These are phyloP conservation scores for Alethe castanea DNA, from an alignment of 2,113 vertebrate genomes.

Conservation along the genomic window DNA sequence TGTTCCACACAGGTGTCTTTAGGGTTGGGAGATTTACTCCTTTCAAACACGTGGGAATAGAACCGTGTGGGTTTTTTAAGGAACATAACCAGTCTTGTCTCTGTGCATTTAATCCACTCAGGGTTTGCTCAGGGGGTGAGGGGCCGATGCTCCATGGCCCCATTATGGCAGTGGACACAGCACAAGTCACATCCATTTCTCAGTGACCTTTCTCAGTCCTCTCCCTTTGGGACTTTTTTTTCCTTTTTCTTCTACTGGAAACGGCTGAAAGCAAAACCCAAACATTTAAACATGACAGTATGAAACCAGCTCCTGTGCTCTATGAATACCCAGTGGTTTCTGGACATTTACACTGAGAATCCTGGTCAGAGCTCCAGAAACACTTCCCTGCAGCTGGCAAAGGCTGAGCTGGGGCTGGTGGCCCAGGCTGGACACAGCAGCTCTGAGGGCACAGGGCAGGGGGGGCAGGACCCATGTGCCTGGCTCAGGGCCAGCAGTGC, in stretches of 20 bases:
- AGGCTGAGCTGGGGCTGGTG: rapidly evolving
- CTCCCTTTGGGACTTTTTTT: background rate
- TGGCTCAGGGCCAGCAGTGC: background rate
- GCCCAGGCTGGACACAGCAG: background rate
- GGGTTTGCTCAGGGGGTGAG: background rate
- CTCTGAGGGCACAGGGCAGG: background rate
- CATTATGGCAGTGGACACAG: background rate
- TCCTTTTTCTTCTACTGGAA: background rate
- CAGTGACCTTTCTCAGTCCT: background rate
- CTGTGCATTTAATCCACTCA: background rate
- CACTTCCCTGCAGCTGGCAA: background rate
- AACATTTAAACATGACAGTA: background rate
- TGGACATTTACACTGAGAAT: background rate
- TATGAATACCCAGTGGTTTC: background rate
- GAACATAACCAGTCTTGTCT: background rate
- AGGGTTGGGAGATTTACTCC: background rate
- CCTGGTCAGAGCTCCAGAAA: background rate
- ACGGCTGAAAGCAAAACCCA: background rate
- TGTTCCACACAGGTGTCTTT: background rate
- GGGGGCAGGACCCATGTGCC: background rate
- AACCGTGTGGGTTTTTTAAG: rapidly evolving
- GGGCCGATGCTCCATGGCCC: background rate
- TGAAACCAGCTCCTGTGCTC: background rate
- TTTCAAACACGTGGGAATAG: background rate
- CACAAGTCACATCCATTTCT: background rate